These are phyloP conservation scores for Burhinus oedicnemus DNA, from an alignment of 2,113 vertebrate species.

Conservation along the genomic window DNA sequence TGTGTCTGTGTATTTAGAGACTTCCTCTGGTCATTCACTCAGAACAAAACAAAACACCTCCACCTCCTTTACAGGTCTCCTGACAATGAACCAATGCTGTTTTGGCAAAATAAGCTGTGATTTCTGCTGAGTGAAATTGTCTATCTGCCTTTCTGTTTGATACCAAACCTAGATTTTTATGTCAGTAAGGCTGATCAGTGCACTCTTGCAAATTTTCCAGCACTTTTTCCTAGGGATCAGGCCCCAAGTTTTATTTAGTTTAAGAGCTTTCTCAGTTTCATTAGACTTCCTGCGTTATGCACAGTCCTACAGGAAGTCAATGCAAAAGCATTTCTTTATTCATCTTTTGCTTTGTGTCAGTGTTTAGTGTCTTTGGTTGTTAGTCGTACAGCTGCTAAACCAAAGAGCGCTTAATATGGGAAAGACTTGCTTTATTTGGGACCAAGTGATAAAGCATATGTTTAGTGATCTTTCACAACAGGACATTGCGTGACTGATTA, in stretches of 20 bases:
- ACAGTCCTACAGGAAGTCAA: not conserved
- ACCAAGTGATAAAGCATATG: not conserved
- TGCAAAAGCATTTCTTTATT: not conserved
- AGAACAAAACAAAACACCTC: not conserved
- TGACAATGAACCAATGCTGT: not conserved
- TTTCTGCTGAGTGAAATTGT: not conserved
- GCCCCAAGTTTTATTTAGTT: not conserved
- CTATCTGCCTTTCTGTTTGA: not conserved
- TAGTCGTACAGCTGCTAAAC: not conserved
- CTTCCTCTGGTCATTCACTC: not conserved
- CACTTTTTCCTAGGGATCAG: not conserved
- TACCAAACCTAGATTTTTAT: not conserved
- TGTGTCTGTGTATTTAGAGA: not conserved
- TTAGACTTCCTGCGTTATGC: not conserved
- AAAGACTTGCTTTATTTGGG: not conserved
- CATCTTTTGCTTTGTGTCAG: not conserved
- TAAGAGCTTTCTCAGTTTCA: not conserved
- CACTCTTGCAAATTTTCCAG: not conserved
- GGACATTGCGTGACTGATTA: conserved; percentile 62
- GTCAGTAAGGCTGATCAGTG: not conserved
- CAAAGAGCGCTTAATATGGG: not conserved
- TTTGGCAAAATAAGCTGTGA: not conserved
- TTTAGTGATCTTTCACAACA: conserved; percentile 3
- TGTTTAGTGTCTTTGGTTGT: not conserved
- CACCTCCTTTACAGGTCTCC: not conserved